Evolutionary conservation across 92 coral and sea anemone species (phyloP).

Genomic region (Umimayanthus kanabou): DNA sequence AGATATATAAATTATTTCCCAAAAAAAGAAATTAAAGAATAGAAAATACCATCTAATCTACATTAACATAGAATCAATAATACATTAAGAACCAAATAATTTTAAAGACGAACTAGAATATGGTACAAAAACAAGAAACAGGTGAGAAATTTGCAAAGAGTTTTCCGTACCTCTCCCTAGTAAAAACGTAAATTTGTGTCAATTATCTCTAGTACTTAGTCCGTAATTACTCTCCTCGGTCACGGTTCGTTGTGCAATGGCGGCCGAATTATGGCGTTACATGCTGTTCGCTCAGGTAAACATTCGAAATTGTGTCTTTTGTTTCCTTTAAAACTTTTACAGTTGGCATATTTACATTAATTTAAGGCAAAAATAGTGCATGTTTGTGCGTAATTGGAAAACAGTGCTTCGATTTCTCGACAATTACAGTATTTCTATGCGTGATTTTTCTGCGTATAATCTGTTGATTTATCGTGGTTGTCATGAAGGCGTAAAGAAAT

Average conservation of each 20-base stretch:
- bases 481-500: too few relatives aligned
- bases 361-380: not conserved
- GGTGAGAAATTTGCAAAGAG: not conserved
- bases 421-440: too few relatives aligned
- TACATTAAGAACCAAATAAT: not conserved
- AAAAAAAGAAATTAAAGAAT: not conserved
- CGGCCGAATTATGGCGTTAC: slow-evolving; percentile 12
- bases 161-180: not conserved
- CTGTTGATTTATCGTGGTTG: too few relatives aligned
- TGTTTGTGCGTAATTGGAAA: not conserved
- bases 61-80: not conserved
- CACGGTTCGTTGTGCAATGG: slow-evolving; percentile 16
- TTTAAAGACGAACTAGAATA: not conserved
- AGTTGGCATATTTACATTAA: not conserved
- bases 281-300: slow-evolving; percentile 32
- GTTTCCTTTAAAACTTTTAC: not conserved
- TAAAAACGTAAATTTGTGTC: not conserved
- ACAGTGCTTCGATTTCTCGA: not conserved
- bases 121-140: not conserved
- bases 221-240: not conserved
- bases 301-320: slow-evolving; percentile 1
- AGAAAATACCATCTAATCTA: not conserved
- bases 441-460: too few relatives aligned
- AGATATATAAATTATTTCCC: not conserved
- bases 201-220: slow-evolving; percentile 14